A percentile compares a stretch with the other conserved stretches of the same genome.
Conservation (phyloP, 2,888 invertebrate genomes). For the Punctoribates punctum region DNA sequence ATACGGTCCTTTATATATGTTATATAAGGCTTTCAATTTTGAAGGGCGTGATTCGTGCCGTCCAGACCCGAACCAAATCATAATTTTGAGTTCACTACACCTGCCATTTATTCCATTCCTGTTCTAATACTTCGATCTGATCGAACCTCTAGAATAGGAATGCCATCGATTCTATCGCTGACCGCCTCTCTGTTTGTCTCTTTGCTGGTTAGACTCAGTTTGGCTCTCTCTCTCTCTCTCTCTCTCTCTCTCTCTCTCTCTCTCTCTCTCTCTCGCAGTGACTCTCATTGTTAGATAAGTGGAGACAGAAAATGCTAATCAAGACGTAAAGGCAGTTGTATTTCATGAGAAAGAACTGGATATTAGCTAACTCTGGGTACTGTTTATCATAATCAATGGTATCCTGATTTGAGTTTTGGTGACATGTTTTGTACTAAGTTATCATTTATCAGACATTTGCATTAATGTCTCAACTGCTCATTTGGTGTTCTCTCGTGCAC, state of each 20-base stretch:
- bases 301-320: conserved; percentile 18
- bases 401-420: background rate
- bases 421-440: conserved; percentile 27
- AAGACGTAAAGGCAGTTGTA: conserved; percentile 1
- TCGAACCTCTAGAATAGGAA: background rate
- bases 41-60: conserved; percentile 14
- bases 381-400: conserved; percentile 31
- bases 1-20: background rate
- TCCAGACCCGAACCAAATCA: conserved; percentile 3
- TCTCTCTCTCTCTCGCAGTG: background rate
- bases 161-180: conserved; percentile 18
- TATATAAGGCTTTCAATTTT: background rate
- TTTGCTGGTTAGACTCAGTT: too few species aligned
- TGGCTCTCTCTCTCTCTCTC: background rate
- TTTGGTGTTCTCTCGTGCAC: conserved; percentile 27
- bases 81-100: conserved; percentile 33
- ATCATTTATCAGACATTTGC: conserved; percentile 25
- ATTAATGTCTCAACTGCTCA: conserved; percentile 25
- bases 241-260: background rate
- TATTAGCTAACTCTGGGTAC: too few species aligned
- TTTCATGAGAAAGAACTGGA: background rate
- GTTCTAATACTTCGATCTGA: background rate
- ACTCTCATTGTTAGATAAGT: too few species aligned
- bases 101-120: conserved; percentile 1
- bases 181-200: background rate